Evolutionary conservation across 30 jellyfish, hydroid and myxozoan species (phyloP).

Genomic region (Mastigias papua): DNA sequence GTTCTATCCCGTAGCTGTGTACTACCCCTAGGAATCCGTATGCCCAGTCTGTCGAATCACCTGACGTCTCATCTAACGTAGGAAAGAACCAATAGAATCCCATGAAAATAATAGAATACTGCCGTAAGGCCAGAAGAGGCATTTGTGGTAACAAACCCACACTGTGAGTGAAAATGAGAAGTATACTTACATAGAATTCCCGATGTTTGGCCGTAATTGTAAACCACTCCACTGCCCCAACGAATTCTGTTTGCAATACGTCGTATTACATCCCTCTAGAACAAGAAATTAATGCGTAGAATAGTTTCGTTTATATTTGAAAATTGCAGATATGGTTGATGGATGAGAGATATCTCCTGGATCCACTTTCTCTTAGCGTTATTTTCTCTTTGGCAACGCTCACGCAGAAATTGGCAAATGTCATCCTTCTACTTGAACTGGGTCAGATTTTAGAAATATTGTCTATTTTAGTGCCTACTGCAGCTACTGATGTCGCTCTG

Average conservation of each 20-base stretch:
- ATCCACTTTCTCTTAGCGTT: too few relatives aligned
- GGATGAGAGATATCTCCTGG: too few relatives aligned
- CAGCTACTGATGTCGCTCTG: too few relatives aligned
- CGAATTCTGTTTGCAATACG: conserved; percentile 50
- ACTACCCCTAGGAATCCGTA: conserved; percentile 93
- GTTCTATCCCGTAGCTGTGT: conserved; percentile 92
- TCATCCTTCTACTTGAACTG: too few relatives aligned
- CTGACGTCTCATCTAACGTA: conserved; percentile 87
- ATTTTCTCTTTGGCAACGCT: too few relatives aligned
- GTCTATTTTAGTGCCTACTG: too few relatives aligned
- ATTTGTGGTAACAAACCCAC: too few relatives aligned
- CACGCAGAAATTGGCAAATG: too few relatives aligned
- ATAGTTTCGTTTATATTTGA: too few relatives aligned
- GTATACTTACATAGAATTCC: conserved; percentile 73
- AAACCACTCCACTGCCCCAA: conserved; percentile 64
- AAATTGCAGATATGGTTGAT: too few relatives aligned
- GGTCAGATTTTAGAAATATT: too few relatives aligned
- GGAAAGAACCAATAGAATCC: neutral
- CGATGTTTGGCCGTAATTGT: conserved; percentile 82
- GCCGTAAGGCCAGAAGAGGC: too few relatives aligned
- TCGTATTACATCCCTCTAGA: conserved; percentile 62
- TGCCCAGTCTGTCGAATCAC: conserved; percentile 96
- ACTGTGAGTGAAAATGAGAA: neutral
- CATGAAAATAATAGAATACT: neutral
- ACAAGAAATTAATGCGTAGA: neutral